A percentile compares a stretch with the other conserved stretches of the same genome.
These are phyloP conservation scores for Stictocephala bisonia DNA, from an alignment of 2,888 invertebrate genomes.

Conservation along the genomic window DNA sequence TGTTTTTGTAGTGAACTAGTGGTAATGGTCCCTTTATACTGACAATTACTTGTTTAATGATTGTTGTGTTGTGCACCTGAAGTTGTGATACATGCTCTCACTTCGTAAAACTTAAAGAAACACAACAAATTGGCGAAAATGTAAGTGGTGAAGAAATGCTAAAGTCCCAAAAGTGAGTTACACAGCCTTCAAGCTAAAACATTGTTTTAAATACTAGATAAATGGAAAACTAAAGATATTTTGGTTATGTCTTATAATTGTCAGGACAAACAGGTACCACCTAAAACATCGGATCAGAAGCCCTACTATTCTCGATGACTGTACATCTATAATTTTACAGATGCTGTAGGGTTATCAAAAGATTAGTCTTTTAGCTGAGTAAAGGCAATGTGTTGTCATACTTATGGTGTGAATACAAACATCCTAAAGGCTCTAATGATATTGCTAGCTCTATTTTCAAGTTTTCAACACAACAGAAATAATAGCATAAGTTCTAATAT, in stretches of 20 bases:
- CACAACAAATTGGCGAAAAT: slow-evolving; percentile 30
- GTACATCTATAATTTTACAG: slow-evolving; percentile 62
- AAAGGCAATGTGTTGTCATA: slow-evolving; percentile 57
- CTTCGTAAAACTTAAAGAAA: slow-evolving; percentile 31
- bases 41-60: too few species aligned
- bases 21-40: too few species aligned
- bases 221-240: slow-evolving; percentile 33
- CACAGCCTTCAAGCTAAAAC: slow-evolving; percentile 55
- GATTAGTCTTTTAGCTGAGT: slow-evolving; percentile 52
- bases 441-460: slow-evolving; percentile 59
- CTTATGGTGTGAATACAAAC: slow-evolving; percentile 60
- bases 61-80: too few species aligned
- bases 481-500: slow-evolving; percentile 38
- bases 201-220: slow-evolving; percentile 55
- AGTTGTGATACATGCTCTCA: slow-evolving; percentile 41
- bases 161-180: neutral
- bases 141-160: neutral
- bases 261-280: slow-evolving; percentile 58
- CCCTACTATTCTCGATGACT: slow-evolving; percentile 58
- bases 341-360: slow-evolving; percentile 60
- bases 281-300: slow-evolving; percentile 59
- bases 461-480: slow-evolving; percentile 42
- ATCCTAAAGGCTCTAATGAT: slow-evolving; percentile 60
- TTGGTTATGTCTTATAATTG: slow-evolving; percentile 24
- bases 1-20: too few species aligned